Conservation (phyloP, 2,888 invertebrate genomes). For the Koerneria pararmatus region DNA sequence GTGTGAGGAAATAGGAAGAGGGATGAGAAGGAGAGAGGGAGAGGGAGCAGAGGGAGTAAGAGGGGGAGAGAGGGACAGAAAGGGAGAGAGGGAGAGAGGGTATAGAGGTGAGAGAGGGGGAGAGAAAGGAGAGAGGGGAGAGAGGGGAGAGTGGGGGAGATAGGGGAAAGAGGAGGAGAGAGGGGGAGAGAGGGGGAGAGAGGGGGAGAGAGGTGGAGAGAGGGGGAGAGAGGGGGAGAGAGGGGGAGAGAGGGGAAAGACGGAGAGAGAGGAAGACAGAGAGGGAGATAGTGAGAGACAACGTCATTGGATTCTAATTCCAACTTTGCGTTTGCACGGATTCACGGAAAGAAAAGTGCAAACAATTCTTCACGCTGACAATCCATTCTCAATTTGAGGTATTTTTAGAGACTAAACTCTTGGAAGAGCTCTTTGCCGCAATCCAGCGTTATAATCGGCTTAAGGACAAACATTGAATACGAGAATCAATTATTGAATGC, state of each 20-base stretch:
- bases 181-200: no score
- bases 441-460: no score
- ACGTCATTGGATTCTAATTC: background rate
- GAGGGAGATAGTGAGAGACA: background rate
- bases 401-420: no score
- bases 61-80: background rate
- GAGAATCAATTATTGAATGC: no score
- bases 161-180: conserved; percentile 1
- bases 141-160: background rate
- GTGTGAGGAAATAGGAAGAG: background rate
- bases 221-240: conserved; percentile 5
- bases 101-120: conserved; percentile 1
- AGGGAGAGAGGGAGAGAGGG: background rate
- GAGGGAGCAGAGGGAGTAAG: background rate
- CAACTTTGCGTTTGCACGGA: background rate
- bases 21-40: conserved; percentile 8
- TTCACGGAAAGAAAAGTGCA: no score
- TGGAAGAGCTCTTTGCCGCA: no score
- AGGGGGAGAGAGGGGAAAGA: background rate
- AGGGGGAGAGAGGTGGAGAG: background rate
- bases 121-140: background rate
- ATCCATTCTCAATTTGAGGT: no score
- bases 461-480: no score
- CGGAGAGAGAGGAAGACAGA: background rate
- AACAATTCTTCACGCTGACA: no score